Evolutionary conservation across 2,797 vertebrate genomes (phyloP).

Genomic region (Geotrypetes seraphini): DNA sequence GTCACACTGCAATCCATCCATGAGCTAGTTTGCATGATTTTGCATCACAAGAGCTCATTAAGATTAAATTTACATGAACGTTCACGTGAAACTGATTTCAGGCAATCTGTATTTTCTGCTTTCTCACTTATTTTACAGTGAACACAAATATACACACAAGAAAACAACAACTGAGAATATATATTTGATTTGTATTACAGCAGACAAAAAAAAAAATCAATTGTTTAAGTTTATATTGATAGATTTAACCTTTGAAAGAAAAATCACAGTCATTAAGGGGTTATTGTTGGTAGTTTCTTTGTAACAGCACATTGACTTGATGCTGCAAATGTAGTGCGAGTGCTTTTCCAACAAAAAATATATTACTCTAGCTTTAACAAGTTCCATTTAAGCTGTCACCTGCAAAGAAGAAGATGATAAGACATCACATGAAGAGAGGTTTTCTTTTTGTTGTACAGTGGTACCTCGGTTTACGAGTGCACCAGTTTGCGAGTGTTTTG

Average conservation of each 20-base stretch:
- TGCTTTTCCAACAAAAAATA: conserved; percentile 1
- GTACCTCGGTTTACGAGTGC: too few relatives aligned
- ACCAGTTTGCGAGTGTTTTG: too few relatives aligned
- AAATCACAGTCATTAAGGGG: background rate
- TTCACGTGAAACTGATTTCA: too few relatives aligned
- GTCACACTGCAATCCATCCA: too few relatives aligned
- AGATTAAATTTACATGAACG: too few relatives aligned
- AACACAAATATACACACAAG: background rate
- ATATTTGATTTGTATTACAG: background rate
- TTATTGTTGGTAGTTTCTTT: background rate
- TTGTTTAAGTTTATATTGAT: background rate
- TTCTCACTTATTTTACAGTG: too few relatives aligned
- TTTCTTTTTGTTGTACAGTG: rapidly evolving
- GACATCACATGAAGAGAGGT: background rate
- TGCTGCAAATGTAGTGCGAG: background rate
- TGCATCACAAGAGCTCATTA: too few relatives aligned
- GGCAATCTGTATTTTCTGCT: too few relatives aligned
- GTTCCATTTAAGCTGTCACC: background rate
- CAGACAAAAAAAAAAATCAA: background rate
- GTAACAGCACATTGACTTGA: background rate
- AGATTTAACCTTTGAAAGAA: conserved; percentile 1
- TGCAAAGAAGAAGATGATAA: background rate
- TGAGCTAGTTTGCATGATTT: too few relatives aligned
- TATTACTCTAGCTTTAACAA: background rate
- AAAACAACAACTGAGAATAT: background rate